Evolutionary conservation across 64 coral and sea anemone species (phyloP).

Genomic region (Hydrozoanthus tunicans): DNA sequence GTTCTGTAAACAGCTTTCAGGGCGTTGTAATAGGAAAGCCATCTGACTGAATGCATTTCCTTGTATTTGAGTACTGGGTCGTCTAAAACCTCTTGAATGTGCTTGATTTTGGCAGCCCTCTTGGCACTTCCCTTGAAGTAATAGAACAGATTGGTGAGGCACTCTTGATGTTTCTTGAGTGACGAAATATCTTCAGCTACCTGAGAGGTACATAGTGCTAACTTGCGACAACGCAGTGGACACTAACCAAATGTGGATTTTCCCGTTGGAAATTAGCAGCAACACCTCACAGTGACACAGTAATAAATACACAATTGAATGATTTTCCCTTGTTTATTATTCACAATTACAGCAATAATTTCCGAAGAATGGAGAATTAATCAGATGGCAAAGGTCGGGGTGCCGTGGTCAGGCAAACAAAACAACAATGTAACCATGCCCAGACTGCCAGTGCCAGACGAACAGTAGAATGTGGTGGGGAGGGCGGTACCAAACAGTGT

Average conservation of each 20-base stretch:
- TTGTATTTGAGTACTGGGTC: slow-evolving; percentile 44
- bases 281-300: slow-evolving; percentile 7
- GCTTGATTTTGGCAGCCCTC: slow-evolving; percentile 41
- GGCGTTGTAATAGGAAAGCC: slow-evolving; percentile 21
- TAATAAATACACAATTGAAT: background rate
- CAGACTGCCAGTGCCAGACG: slow-evolving; percentile 13
- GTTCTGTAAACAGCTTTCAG: slow-evolving; percentile 7
- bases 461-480: slow-evolving; percentile 12
- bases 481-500: slow-evolving; percentile 14
- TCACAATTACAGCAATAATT: slow-evolving; percentile 24
- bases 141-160: slow-evolving; percentile 47
- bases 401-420: slow-evolving; percentile 14
- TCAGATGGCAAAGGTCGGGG: slow-evolving; percentile 10
- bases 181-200: slow-evolving; percentile 44
- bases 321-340: slow-evolving; percentile 11
- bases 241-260: slow-evolving; percentile 32
- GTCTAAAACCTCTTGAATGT: slow-evolving; percentile 26
- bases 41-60: slow-evolving; percentile 29
- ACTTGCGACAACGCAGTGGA: slow-evolving; percentile 3
- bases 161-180: slow-evolving; percentile 41
- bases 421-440: slow-evolving; percentile 19
- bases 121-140: slow-evolving; percentile 53
- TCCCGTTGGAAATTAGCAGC: slow-evolving; percentile 24
- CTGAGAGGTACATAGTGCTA: slow-evolving; percentile 25
- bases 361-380: slow-evolving; percentile 11